Evolutionary conservation across 2,113 vertebrate genomes (phyloP), one percentile per base, ranked within the genome.

Genomic region (Cairina moschata): DNA sequence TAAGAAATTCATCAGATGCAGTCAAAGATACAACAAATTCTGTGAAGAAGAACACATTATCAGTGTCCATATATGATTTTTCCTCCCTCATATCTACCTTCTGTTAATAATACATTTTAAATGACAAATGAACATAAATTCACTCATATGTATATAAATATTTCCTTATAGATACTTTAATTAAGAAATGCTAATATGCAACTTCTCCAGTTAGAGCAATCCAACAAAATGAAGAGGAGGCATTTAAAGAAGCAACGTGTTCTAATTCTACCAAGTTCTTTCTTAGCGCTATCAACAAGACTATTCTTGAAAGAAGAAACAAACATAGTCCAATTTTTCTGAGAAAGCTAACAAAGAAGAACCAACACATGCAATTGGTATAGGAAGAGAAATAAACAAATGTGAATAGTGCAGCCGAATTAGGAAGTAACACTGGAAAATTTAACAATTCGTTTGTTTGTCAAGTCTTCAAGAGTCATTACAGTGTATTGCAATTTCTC

Each of bases 1-100:
- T 98, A 92, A 99, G 98, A 88, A 99, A 99, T 50, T 95, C 96
- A 40, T 99, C 99, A 0, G 98, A 95, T 17, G 98, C 99, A 1
- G 98, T 98, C 97, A 99, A 98, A 28, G 92, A 96, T 82, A 99
- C 96, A 40, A 99, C 91, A 17, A 98, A 98, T 69, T 99, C 99
- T 99, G 97, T 54, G 89, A 91, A 93, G 22, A 68, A 78, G 32
- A 81, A 83, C 38, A 86, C 25, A 59, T 50, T 54, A 65, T 46
- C n/a, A 50, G 66, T 4, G 6, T 22, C 36, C 4, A 13, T 20
- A 38, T 31, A 74, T 34, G 34, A 58, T 32, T 77, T 74, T 44
- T 71, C 50, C 26, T 69, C n/a, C 72, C 56, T 58, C 13, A 46
- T 77, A 58, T 5, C 22, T 82, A 48, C 54, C 67, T 78, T 42